Percentiles rank a stretch among this genome's conserved stretches.
phyloP scores from a whole-genome alignment of 2,797 vertebrate genomes.

The Protosalanx chinensis region DNA sequence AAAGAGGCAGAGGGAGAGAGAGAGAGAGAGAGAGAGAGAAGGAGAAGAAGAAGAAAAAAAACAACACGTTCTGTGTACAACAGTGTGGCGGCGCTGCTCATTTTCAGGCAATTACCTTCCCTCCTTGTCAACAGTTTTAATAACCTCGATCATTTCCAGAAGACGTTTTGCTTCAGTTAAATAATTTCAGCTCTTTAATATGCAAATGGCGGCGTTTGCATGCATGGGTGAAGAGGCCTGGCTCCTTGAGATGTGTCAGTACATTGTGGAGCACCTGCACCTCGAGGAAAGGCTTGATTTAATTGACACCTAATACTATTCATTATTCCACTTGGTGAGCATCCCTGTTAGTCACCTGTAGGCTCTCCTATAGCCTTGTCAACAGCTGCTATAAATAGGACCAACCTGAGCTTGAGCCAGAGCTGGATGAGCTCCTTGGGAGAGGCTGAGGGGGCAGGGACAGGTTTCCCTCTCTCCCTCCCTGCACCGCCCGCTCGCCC shows the following conservation, averaged over 20 bases:
- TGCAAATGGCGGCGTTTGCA: conserved; percentile 93
- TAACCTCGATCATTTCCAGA: conserved; percentile 97
- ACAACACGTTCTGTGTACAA: conserved; percentile 90
- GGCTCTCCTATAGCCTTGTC: conserved; percentile 82
- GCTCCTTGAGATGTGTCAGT: conserved; percentile 93
- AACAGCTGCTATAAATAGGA: conserved; percentile 90
- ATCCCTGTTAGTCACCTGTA: conserved; percentile 98
- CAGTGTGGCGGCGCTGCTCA: conserved; percentile 95
- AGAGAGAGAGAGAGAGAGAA: no score
- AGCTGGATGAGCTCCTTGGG: conserved; percentile 19
- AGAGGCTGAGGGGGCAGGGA: conserved; percentile 16
- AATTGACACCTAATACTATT: conserved; percentile 98
- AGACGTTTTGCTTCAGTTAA: conserved; percentile 96
- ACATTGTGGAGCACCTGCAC: conserved; percentile 98
- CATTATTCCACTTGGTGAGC: conserved; percentile 99
- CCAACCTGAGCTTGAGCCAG: conserved; percentile 41
- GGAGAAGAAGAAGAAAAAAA: conserved; percentile 72
- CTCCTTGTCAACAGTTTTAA: conserved; percentile 99
- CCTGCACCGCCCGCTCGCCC: conserved; percentile 11
- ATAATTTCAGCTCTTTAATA: conserved; percentile 99
- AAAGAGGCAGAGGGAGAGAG: conserved; percentile 60
- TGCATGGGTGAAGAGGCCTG: conserved; percentile 96
- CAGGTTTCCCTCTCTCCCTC: background rate
- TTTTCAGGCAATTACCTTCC: conserved; percentile 99
- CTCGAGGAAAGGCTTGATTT: conserved; percentile 90